Evolutionary conservation across 2,113 vertebrate genomes (phyloP).

Genomic region (Gadus chalcogrammus): DNA sequence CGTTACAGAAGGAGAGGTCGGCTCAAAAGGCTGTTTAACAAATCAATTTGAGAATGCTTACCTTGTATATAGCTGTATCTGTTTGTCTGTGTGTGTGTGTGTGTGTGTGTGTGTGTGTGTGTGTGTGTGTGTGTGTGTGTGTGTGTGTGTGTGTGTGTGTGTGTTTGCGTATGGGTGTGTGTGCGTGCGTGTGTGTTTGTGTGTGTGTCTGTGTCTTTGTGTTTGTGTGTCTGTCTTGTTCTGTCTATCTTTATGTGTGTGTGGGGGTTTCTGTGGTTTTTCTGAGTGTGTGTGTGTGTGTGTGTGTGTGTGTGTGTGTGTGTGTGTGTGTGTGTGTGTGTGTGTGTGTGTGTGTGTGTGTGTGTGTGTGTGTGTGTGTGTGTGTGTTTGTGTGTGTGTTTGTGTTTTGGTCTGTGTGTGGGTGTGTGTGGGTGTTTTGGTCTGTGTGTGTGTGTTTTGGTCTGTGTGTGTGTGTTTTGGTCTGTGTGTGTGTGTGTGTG

Average conservation of each 20-base stretch:
- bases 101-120: conserved; percentile 20
- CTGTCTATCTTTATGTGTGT: too few species aligned
- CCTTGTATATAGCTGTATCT: conserved; percentile 76
- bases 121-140: conserved; percentile 11
- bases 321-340: conserved; percentile 12
- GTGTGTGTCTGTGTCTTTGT: too few species aligned
- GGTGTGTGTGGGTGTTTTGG: conserved; percentile 28
- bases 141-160: background rate
- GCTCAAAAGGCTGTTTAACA: conserved; percentile 83
- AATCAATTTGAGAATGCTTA: conserved; percentile 84
- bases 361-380: too few species aligned
- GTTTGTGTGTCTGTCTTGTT: too few species aligned
- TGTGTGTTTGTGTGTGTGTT: conserved; percentile 13
- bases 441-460: conserved; percentile 1
- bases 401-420: conserved; percentile 49
- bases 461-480: background rate
- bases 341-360: too few species aligned
- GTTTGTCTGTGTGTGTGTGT: conserved; percentile 48
- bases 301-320: background rate
- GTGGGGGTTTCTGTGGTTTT: too few species aligned
- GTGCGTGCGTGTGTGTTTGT: too few species aligned
- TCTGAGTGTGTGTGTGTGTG: conserved; percentile 29
- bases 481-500: too few species aligned
- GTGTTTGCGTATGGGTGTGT: too few species aligned
- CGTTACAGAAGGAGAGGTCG: conserved; percentile 50